Conservation (phyloP, 2,113 vertebrate species). For the Ameiurus melas region DNA sequence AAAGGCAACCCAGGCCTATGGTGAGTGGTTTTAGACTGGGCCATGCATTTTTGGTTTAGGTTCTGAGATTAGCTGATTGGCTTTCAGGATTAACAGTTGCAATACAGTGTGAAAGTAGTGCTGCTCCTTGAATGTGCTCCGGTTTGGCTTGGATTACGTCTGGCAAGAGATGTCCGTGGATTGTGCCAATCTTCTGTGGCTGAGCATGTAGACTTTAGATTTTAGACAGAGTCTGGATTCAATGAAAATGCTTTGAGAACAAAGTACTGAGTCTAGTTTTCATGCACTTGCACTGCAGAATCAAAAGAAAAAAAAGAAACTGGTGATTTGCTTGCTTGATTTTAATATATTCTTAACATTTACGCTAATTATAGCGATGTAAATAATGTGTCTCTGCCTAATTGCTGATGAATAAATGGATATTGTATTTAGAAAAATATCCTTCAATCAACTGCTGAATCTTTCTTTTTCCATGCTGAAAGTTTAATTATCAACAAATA, state of each 20-base stretch:
- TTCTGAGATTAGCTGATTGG: constrained; percentile 20
- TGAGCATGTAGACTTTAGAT: constrained; percentile 13
- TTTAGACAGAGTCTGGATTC: neutral
- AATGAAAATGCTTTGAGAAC: neutral
- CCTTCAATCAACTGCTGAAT: neutral
- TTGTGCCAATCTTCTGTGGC: constrained; percentile 31
- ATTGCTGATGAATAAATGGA: neutral
- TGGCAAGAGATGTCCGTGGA: neutral
- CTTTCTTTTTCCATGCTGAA: neutral
- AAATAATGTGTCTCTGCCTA: neutral
- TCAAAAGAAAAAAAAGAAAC: neutral
- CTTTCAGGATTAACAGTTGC: constrained; percentile 9
- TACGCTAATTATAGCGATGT: neutral
- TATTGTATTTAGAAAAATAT: neutral
- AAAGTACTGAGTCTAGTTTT: neutral
- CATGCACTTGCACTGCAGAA: neutral
- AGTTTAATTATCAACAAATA: neutral
- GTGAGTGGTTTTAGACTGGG: constrained; percentile 64
- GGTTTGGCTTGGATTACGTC: constrained; percentile 39
- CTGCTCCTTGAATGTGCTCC: constrained; percentile 1
- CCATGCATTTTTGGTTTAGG: neutral
- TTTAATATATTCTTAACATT: neutral
- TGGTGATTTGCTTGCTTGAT: neutral
- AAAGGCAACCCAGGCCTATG: constrained; percentile 76
- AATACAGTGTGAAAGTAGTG: constrained; percentile 13